Conservation (phyloP, 1,140 invertebrate species). For the Octopus sinensis region DNA sequence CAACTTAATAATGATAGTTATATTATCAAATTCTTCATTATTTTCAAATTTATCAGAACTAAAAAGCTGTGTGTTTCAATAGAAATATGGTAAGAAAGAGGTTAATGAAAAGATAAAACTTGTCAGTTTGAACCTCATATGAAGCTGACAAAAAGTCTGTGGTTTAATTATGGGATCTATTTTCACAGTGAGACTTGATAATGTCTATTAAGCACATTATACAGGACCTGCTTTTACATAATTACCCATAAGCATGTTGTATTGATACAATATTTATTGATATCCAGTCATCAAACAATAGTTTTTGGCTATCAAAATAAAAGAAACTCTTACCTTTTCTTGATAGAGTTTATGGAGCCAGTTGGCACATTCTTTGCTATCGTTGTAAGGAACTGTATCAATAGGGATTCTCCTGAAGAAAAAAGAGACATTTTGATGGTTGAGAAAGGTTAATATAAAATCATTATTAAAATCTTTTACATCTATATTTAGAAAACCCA, state of each 20-base stretch:
- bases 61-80: too few species aligned
- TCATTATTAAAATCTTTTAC: too few species aligned
- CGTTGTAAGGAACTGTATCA: slow-evolving; percentile 72
- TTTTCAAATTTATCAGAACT: too few species aligned
- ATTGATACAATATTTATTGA: not conserved
- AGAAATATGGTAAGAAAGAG: too few species aligned
- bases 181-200: not conserved
- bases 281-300: not conserved
- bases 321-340: slow-evolving; percentile 66
- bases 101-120: too few species aligned
- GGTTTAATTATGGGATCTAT: not conserved
- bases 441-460: not conserved
- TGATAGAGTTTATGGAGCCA: slow-evolving; percentile 81
- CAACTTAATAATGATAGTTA: too few species aligned
- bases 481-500: not conserved
- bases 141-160: not conserved
- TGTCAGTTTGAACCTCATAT: too few species aligned
- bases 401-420: slow-evolving; percentile 71
- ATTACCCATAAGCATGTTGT: not conserved
- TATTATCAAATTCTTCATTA: too few species aligned
- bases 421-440: not conserved
- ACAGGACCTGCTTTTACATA: not conserved
- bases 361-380: slow-evolving; percentile 71
- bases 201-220: not conserved
- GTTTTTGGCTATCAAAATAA: not conserved